Conservation (phyloP, 2,888 invertebrate genomes). For the Pollenia labialis region DNA sequence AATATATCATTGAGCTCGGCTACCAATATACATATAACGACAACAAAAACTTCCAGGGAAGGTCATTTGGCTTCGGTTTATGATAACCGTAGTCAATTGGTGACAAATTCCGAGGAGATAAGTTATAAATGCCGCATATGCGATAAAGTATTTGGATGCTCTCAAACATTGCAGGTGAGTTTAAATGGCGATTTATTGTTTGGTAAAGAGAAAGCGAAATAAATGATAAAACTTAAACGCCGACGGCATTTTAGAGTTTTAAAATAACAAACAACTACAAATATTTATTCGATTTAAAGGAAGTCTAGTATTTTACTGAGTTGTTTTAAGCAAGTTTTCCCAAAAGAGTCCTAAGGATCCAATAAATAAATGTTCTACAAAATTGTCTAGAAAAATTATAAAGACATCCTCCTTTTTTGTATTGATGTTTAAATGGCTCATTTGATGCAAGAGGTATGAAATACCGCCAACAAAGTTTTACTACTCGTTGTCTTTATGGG, state of each 20-base stretch:
- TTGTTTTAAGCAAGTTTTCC: no score
- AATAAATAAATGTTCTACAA: no score
- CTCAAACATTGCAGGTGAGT: conserved; percentile 83
- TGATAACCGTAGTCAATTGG: conserved; percentile 43
- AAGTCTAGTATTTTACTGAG: no score
- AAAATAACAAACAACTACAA: no score
- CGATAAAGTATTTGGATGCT: conserved; percentile 84
- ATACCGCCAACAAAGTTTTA: no score
- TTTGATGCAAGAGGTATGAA: no score
- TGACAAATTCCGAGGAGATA: conserved; percentile 78
- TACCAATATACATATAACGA: conserved; percentile 77
- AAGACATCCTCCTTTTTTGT: neutral
- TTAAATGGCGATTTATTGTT: neutral
- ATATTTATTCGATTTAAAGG: no score
- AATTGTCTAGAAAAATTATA: neutral
- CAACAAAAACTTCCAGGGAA: conserved; percentile 52
- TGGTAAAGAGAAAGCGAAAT: neutral
- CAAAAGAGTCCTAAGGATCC: no score
- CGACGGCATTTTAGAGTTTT: conserved; percentile 21
- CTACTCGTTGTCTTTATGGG: no score
- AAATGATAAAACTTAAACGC: neutral
- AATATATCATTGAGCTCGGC: conserved; percentile 78
- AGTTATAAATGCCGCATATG: conserved; percentile 83
- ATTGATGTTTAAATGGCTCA: neutral
- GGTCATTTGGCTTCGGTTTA: neutral